These are phyloP conservation scores for Choristoneura fumiferana DNA, from an alignment of 1,140 invertebrate genomes.

Conservation along the genomic window DNA sequence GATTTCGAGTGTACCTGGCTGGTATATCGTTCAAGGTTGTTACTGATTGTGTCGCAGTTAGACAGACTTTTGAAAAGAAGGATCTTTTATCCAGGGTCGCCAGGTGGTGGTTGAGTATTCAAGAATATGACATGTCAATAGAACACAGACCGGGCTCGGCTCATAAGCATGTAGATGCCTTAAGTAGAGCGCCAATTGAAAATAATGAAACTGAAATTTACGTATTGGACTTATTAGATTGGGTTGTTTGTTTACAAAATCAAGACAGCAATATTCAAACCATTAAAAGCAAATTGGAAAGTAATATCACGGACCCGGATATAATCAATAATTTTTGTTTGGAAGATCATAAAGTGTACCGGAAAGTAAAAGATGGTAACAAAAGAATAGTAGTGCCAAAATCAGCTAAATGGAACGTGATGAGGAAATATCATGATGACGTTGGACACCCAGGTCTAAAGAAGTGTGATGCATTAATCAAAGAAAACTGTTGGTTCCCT, in stretches of 20 bases:
- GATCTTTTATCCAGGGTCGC: slow-evolving; percentile 48
- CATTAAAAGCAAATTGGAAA: background rate
- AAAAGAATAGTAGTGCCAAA: background rate
- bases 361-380: background rate
- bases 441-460: slow-evolving; percentile 4
- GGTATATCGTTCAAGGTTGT: slow-evolving; percentile 47
- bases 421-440: background rate
- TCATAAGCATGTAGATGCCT: too few relatives aligned
- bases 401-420: background rate
- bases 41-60: slow-evolving; percentile 55
- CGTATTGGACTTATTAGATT: background rate
- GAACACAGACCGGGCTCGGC: background rate
- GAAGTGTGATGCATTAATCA: background rate
- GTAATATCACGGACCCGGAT: background rate
- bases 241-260: background rate
- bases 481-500: slow-evolving; percentile 11
- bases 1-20: slow-evolving; percentile 54
- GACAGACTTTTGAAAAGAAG: slow-evolving; percentile 42
- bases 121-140: background rate
- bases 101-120: background rate
- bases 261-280: background rate
- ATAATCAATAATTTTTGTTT: too few relatives aligned
- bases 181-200: background rate
- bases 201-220: background rate
- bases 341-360: too few relatives aligned